Percentiles rank a stretch among this genome's conserved stretches.
These are phyloP conservation scores for Heloderma charlesbogerti DNA, from an alignment of 2,113 vertebrate genomes.

Conservation along the genomic window DNA sequence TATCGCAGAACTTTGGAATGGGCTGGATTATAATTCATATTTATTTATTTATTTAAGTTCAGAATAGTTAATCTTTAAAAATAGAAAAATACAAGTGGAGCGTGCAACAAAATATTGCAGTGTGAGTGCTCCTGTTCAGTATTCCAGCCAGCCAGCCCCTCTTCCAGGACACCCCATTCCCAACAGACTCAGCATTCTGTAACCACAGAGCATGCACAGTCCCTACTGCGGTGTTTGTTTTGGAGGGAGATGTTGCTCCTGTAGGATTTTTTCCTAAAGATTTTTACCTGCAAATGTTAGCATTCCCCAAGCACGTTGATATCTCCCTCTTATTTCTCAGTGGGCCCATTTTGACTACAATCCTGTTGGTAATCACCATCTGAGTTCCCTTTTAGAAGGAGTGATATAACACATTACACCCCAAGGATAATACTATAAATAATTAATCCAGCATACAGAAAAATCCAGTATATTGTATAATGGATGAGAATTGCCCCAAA, in stretches of 20 bases:
- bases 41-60: not conserved
- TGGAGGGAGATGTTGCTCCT: no score
- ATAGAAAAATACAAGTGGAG: no score
- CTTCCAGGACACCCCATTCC: no score
- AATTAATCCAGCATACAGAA: not conserved
- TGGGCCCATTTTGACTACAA: not conserved
- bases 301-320: not conserved
- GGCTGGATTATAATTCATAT: not conserved
- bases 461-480: not conserved
- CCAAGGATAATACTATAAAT: not conserved
- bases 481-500: not conserved
- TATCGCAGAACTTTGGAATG: not conserved
- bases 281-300: not conserved
- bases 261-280: no score
- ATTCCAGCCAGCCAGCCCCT: no score
- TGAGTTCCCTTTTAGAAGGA: not conserved
- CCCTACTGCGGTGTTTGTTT: no score
- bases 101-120: no score
- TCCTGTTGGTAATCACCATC: not conserved
- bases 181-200: no score
- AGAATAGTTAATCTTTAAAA: not conserved
- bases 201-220: no score
- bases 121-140: no score
- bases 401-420: no score
- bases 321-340: not conserved